These are phyloP conservation scores for Reticulitermes lucifugus DNA, from an alignment of 2,888 invertebrate species.

Conservation along the genomic window DNA sequence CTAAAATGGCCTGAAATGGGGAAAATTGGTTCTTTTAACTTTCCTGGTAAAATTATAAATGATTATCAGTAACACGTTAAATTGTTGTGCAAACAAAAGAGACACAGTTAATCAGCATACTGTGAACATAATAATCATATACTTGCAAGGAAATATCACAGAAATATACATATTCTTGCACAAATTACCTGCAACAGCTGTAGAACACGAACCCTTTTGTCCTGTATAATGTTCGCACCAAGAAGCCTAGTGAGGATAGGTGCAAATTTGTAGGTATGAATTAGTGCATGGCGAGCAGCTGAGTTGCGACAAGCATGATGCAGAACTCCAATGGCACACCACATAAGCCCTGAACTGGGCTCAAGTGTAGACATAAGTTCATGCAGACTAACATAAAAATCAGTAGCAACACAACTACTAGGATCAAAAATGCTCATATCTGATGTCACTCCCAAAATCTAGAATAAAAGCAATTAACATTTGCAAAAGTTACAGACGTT, in stretches of 20 bases:
- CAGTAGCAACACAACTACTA: slow-evolving; percentile 71
- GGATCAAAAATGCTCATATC: slow-evolving; percentile 77
- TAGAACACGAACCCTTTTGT: slow-evolving; percentile 73
- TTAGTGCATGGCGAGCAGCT: slow-evolving; percentile 72
- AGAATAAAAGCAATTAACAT: slow-evolving; percentile 56
- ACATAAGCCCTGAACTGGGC: slow-evolving; percentile 68
- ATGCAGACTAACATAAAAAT: slow-evolving; percentile 76
- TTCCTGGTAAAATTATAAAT: too few relatives aligned
- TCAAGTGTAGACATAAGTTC: slow-evolving; percentile 72
- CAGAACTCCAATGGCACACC: slow-evolving; percentile 76
- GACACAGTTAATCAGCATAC: too few relatives aligned
- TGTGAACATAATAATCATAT: too few relatives aligned
- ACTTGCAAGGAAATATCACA: not conserved
- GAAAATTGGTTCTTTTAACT: too few relatives aligned
- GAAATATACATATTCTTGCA: not conserved
- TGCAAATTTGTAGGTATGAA: slow-evolving; percentile 78
- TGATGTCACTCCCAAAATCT: slow-evolving; percentile 74
- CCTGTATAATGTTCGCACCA: slow-evolving; percentile 70
- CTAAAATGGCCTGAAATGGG: too few relatives aligned
- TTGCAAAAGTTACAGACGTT: too few relatives aligned
- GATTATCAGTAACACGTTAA: too few relatives aligned
- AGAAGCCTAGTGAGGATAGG: slow-evolving; percentile 73
- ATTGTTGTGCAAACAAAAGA: too few relatives aligned
- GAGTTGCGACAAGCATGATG: slow-evolving; percentile 73
- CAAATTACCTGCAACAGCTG: slow-evolving; percentile 71